phyloP scores from a whole-genome alignment of 2,113 vertebrate genomes.

The Ictalurus furcatus region DNA sequence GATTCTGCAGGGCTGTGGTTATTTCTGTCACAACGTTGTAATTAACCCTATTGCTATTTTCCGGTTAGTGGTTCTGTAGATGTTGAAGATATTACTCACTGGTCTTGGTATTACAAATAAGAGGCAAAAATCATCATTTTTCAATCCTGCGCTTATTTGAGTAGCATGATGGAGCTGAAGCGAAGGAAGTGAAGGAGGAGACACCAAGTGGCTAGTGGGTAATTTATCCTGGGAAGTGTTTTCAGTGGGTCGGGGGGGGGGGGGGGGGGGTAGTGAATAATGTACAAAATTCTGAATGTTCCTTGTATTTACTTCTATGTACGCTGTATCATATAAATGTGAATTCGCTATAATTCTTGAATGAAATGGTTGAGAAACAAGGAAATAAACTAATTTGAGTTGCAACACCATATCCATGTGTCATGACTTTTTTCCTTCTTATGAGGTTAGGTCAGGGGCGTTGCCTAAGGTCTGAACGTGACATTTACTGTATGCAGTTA shows the following conservation, averaged over 20 bases:
- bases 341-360: conserved; percentile 66
- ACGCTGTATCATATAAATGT: conserved; percentile 70
- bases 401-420: conserved; percentile 21
- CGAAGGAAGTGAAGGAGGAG: background rate
- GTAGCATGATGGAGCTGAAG: background rate
- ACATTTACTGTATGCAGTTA: too few relatives aligned
- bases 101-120: background rate
- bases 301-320: conserved; percentile 66
- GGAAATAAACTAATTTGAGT: conserved; percentile 64
- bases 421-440: background rate
- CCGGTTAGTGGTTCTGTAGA: background rate
- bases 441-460: background rate
- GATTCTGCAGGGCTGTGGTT: background rate
- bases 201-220: background rate
- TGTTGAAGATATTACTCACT: background rate
- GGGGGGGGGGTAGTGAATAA: conserved; percentile 36
- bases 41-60: background rate
- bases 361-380: conserved; percentile 53
- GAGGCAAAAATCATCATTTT: background rate
- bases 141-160: background rate
- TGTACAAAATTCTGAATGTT: conserved; percentile 67
- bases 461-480: background rate
- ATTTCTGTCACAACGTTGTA: background rate
- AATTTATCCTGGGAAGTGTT: conserved; percentile 17
- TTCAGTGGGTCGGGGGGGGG: conserved; percentile 31